Conservation (phyloP, 2,113 vertebrate species). For the Crotalus horridus region DNA sequence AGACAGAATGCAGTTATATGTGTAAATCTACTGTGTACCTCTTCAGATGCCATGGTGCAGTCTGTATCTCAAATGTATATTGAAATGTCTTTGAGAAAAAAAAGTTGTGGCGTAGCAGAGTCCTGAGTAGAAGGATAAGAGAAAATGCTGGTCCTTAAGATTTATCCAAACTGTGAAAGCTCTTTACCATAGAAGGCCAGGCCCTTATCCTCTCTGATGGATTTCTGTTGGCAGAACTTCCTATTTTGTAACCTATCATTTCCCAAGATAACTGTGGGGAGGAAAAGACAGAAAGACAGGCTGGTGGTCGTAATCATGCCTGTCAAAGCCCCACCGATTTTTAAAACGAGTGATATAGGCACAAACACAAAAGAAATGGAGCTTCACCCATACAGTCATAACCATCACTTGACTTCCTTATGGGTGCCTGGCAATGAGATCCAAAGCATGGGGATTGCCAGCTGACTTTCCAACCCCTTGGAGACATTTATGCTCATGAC, state of each 20-base stretch:
- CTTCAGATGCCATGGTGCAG: neutral
- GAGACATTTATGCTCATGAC: no score
- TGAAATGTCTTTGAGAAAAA: neutral
- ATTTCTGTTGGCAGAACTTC: neutral
- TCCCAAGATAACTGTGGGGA: neutral
- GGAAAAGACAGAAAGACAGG: no score
- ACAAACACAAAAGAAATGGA: no score
- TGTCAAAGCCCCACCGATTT: no score
- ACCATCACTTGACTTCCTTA: no score
- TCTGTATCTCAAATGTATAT: neutral
- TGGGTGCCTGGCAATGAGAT: no score
- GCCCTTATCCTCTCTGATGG: neutral
- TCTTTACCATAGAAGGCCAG: neutral
- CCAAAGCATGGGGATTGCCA: no score
- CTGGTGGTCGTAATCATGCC: no score
- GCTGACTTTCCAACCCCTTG: no score
- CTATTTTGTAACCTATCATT: neutral
- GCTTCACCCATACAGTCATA: no score
- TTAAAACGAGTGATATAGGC: no score
- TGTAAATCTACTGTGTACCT: neutral
- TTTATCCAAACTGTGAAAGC: neutral
- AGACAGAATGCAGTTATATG: neutral
- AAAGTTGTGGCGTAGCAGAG: neutral
- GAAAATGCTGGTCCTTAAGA: neutral
- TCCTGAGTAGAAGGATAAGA: neutral